A percentile compares a stretch with the other conserved stretches of the same genome.
phyloP scores from a whole-genome alignment of 2,888 invertebrate species.

The Cataglyphis rosenhaueri region DNA sequence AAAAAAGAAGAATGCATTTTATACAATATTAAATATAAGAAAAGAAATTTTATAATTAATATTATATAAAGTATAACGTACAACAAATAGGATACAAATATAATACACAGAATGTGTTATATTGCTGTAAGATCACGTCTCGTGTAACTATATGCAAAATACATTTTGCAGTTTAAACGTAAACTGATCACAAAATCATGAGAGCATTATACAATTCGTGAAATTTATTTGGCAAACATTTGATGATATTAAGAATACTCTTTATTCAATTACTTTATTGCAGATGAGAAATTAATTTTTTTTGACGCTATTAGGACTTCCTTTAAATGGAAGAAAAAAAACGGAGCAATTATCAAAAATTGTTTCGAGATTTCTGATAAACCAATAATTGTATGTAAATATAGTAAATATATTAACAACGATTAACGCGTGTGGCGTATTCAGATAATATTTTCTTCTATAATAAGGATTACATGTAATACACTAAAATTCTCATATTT shows the following conservation, averaged over 20 bases:
- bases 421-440: slow-evolving; percentile 51
- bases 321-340: not conserved
- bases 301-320: not conserved
- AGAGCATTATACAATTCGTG: not conserved
- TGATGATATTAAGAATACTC: not conserved
- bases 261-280: not conserved
- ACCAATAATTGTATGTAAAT: slow-evolving; percentile 64
- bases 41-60: not conserved
- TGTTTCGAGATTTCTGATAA: slow-evolving; percentile 15
- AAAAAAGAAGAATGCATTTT: not conserved
- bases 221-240: slow-evolving; percentile 1
- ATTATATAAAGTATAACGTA: slow-evolving; percentile 1
- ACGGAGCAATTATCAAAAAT: not conserved
- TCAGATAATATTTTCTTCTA: slow-evolving; percentile 54
- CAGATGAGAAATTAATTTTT: not conserved
- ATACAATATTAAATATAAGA: too few relatives aligned
- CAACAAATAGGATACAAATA: not conserved
- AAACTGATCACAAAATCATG: not conserved
- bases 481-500: slow-evolving; percentile 80
- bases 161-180: not conserved
- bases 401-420: slow-evolving; percentile 56
- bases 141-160: not conserved
- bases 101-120: not conserved
- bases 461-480: slow-evolving; percentile 80
- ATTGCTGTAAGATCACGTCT: not conserved